Conservation (phyloP, 1,140 invertebrate species). For the Drosophila cardini region DNA sequence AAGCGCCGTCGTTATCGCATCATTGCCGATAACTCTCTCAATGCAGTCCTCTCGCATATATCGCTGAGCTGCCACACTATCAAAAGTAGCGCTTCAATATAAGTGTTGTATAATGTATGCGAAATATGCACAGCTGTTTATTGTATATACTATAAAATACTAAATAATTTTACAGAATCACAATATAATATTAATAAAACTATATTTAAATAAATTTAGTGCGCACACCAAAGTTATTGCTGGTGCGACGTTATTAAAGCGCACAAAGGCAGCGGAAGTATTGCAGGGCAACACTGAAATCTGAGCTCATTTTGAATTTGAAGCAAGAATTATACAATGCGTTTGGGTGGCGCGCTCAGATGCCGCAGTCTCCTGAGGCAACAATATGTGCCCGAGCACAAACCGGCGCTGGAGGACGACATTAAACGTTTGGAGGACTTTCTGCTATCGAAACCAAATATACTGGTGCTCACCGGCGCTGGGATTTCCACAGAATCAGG, state of each 20-base stretch:
- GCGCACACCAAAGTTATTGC: too few species aligned
- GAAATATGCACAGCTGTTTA: neutral
- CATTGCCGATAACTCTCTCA: neutral
- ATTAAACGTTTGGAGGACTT: conserved; percentile 88
- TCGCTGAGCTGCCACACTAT: neutral
- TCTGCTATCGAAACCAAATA: conserved; percentile 86
- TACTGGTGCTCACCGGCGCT: conserved; percentile 94
- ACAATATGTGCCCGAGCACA: conserved; percentile 90
- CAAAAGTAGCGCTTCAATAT: neutral
- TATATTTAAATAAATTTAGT: neutral
- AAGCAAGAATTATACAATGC: conserved; percentile 52
- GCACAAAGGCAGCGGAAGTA: too few species aligned
- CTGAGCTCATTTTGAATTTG: conserved; percentile 2
- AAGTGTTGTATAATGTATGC: neutral
- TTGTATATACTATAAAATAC: too few species aligned
- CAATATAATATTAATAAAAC: neutral
- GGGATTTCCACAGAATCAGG: conserved; percentile 97
- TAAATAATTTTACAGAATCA: neutral
- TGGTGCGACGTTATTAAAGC: too few species aligned
- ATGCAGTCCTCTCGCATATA: neutral
- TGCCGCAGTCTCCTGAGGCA: conserved; percentile 56
- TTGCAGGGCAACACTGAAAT: neutral
- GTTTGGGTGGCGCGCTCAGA: conserved; percentile 46
- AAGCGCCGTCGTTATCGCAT: neutral
- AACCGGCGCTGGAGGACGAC: conserved; percentile 87